Evolutionary conservation across 1,140 invertebrate genomes (phyloP).

Genomic region (Homarus americanus): DNA sequence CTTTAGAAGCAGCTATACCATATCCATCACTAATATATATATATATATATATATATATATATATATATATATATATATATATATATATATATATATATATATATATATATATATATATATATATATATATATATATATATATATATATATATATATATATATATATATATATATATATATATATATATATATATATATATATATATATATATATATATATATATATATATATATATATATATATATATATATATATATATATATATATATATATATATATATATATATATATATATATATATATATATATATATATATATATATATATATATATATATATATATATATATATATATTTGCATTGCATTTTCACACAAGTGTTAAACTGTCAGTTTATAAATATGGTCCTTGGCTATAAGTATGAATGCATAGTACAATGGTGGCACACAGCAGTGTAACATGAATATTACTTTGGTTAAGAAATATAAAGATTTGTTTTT

Average conservation of each 20-base stretch:
- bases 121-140: no score
- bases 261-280: background rate
- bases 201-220: no score
- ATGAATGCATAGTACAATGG: background rate
- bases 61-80: background rate
- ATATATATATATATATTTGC: background rate
- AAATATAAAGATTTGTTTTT: background rate
- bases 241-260: background rate
- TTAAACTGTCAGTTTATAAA: conserved; percentile 30
- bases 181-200: no score
- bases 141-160: background rate
- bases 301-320: no score
- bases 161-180: no score
- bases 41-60: background rate
- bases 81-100: no score
- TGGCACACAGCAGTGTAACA: background rate
- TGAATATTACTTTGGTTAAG: background rate
- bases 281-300: no score
- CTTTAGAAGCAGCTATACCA: conserved; percentile 51
- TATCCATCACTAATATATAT: conserved; percentile 42
- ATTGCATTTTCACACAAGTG: conserved; percentile 38
- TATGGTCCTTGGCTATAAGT: background rate
- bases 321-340: no score
- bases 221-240: background rate
- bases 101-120: no score